Evolutionary conservation across 2,888 invertebrate species (phyloP).

Genomic region (Tinea semifulvella): DNA sequence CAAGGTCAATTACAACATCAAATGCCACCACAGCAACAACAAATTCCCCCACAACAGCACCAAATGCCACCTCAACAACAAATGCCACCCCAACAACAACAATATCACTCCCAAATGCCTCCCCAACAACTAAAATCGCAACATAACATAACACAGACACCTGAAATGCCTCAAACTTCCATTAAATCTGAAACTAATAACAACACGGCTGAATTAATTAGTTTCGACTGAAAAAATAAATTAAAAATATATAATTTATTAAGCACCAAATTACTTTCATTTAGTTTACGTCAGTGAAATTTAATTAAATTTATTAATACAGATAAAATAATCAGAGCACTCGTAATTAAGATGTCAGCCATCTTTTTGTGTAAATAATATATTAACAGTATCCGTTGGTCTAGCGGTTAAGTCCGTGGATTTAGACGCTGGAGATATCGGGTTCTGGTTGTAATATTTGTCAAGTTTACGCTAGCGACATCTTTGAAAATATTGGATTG

Average conservation of each 20-base stretch:
- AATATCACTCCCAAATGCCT: neutral
- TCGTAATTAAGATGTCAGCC: too few species aligned
- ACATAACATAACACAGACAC: constrained; percentile 11
- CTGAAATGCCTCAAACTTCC: constrained; percentile 30
- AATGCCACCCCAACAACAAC: constrained; percentile 17
- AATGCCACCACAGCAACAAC: constrained; percentile 15
- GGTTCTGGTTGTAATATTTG: too few species aligned
- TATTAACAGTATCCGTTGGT: too few species aligned
- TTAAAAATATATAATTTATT: neutral
- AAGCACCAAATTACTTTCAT: too few species aligned
- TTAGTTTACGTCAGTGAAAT: too few species aligned
- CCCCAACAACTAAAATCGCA: constrained; percentile 15
- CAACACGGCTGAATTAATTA: constrained; percentile 80
- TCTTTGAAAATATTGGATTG: too few species aligned
- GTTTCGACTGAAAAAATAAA: constrained; percentile 72
- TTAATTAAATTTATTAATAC: too few species aligned
- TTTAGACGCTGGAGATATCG: too few species aligned
- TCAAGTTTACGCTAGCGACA: too few species aligned
- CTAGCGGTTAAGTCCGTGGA: too few species aligned
- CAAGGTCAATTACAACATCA: constrained; percentile 20
- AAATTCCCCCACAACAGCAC: constrained; percentile 11
- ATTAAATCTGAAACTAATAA: constrained; percentile 52
- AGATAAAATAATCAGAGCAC: too few species aligned
- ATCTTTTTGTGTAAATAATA: too few species aligned
- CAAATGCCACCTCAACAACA: constrained; percentile 17